A percentile compares a stretch with the other conserved stretches of the same genome.
These are phyloP conservation scores for Acrobasis consociella DNA, from an alignment of 2,888 invertebrate species.

Conservation along the genomic window DNA sequence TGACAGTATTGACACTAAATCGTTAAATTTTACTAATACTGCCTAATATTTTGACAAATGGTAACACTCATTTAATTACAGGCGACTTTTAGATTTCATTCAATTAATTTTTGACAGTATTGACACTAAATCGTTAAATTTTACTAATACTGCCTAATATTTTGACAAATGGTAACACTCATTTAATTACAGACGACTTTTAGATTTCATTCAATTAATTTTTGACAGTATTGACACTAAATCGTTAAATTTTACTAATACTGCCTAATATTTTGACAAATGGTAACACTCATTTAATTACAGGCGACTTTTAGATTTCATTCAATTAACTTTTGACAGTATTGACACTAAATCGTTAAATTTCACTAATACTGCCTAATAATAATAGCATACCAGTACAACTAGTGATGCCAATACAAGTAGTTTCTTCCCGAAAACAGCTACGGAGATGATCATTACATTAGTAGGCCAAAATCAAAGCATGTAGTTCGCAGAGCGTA, in stretches of 20 bases:
- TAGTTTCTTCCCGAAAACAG: too few relatives aligned
- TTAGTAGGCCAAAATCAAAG: not conserved
- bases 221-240: not conserved
- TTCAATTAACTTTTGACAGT: not conserved
- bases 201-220: not conserved
- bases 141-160: not conserved
- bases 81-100: not conserved
- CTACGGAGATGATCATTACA: too few relatives aligned
- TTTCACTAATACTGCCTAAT: not conserved
- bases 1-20: not conserved
- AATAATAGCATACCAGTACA: not conserved
- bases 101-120: not conserved
- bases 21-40: not conserved
- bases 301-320: not conserved
- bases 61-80: not conserved
- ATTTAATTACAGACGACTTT: not conserved
- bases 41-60: not conserved
- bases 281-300: not conserved
- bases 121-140: not conserved
- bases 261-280: not conserved
- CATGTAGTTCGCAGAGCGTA: not conserved
- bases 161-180: conserved; percentile 2
- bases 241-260: not conserved
- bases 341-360: not conserved
- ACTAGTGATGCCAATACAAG: not conserved